A percentile compares a stretch with the other conserved stretches of the same genome.
Conservation (phyloP, 2,888 invertebrate species). For the Dromius quadrimaculatus region DNA sequence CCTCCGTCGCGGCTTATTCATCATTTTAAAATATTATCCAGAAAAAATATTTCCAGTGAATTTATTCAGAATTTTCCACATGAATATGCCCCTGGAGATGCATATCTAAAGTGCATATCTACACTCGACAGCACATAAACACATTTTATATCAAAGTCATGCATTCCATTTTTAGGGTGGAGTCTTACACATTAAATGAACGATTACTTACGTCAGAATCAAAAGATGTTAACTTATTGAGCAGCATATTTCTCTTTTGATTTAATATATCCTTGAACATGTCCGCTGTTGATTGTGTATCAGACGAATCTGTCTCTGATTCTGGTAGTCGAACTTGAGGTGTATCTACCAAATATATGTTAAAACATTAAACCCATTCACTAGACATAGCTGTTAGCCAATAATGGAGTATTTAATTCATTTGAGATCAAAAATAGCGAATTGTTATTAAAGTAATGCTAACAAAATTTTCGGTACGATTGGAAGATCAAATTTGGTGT, state of each 20-base stretch:
- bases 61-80: neutral
- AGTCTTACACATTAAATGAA: neutral
- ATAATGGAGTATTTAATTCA: slow-evolving; percentile 49
- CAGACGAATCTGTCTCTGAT: slow-evolving; percentile 74
- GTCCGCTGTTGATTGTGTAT: slow-evolving; percentile 85
- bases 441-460: neutral
- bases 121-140: slow-evolving; percentile 43
- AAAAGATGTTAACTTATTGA: slow-evolving; percentile 89
- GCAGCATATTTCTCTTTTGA: slow-evolving; percentile 88
- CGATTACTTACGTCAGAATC: slow-evolving; percentile 86
- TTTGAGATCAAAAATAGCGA: slow-evolving; percentile 9
- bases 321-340: slow-evolving; percentile 75
- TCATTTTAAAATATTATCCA: neutral
- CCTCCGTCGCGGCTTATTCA: slow-evolving; percentile 34
- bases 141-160: slow-evolving; percentile 39
- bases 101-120: slow-evolving; percentile 43
- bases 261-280: slow-evolving; percentile 95
- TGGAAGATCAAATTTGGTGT: too few species aligned
- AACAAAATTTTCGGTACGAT: too few species aligned
- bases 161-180: slow-evolving; percentile 31
- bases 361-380: slow-evolving; percentile 64
- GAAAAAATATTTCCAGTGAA: neutral
- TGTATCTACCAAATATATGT: slow-evolving; percentile 66
- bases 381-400: slow-evolving; percentile 61
- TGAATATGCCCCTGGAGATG: slow-evolving; percentile 36